Evolutionary conservation across 2,113 vertebrate genomes (phyloP).

Genomic region (Acrocephalus kingi): DNA sequence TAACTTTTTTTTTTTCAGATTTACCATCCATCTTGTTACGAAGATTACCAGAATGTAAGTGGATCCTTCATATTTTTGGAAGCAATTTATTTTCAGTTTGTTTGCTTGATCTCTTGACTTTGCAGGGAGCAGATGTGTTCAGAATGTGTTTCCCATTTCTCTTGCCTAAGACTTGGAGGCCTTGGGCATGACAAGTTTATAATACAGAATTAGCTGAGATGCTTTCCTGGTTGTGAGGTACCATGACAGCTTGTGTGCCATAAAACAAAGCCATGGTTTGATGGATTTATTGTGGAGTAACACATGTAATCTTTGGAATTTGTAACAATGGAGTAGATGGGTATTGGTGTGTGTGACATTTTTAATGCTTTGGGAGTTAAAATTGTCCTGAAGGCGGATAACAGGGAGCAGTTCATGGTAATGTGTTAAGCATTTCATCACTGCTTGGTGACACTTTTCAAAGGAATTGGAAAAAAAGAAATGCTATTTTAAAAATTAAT

Average conservation of each 20-base stretch:
- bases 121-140: background rate
- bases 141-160: background rate
- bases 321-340: background rate
- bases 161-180: background rate
- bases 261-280: background rate
- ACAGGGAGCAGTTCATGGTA: background rate
- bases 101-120: background rate
- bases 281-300: background rate
- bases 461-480: background rate
- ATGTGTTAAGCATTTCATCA: background rate
- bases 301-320: rapidly evolving
- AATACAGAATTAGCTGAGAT: background rate
- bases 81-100: background rate
- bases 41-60: slow-evolving; percentile 99
- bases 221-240: background rate
- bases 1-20: slow-evolving; percentile 78
- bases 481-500: background rate
- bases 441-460: background rate
- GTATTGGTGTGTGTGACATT: background rate
- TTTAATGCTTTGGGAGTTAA: background rate
- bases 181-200: background rate
- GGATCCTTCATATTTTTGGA: background rate
- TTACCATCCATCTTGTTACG: slow-evolving; percentile 96
- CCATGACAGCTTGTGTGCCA: background rate
- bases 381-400: rapidly evolving